Evolutionary conservation across 2,113 vertebrate genomes (phyloP).

Genomic region (Scortum barcoo): DNA sequence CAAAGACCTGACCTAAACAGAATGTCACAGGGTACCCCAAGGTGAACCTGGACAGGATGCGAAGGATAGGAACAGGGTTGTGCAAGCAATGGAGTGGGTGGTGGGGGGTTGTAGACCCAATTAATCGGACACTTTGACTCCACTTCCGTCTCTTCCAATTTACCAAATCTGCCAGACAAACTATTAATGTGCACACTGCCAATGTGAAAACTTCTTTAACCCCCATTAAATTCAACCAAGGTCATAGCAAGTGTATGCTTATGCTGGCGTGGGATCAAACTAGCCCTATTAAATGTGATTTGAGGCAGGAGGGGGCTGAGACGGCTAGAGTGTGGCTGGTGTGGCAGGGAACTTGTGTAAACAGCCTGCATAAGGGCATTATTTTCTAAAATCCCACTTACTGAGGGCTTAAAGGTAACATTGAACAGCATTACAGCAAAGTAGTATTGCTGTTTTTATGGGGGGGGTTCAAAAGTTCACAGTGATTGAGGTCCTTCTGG

Average conservation of each 20-base stretch:
- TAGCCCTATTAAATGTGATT: slow-evolving; percentile 98
- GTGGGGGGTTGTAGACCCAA: slow-evolving; percentile 85
- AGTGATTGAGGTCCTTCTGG: slow-evolving; percentile 56
- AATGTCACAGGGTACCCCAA: slow-evolving; percentile 46
- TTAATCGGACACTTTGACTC: slow-evolving; percentile 96
- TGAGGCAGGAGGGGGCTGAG: slow-evolving; percentile 83
- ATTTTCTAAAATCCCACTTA: slow-evolving; percentile 91
- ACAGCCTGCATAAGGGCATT: slow-evolving; percentile 94
- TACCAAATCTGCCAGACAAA: slow-evolving; percentile 97
- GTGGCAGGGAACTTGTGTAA: slow-evolving; percentile 82
- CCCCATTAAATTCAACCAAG: slow-evolving; percentile 98
- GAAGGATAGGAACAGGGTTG: slow-evolving; percentile 16
- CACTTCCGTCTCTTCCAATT: slow-evolving; percentile 95
- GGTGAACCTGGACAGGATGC: slow-evolving; percentile 56
- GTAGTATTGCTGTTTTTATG: slow-evolving; percentile 76
- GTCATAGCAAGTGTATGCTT: slow-evolving; percentile 96
- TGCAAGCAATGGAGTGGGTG: slow-evolving; percentile 14
- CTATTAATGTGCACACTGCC: slow-evolving; percentile 95
- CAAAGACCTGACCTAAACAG: slow-evolving; percentile 21
- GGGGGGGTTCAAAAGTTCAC: slow-evolving; percentile 81
- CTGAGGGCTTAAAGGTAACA: slow-evolving; percentile 83
- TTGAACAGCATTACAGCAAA: slow-evolving; percentile 79
- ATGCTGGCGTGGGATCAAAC: slow-evolving; percentile 97
- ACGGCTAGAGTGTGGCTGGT: slow-evolving; percentile 71
- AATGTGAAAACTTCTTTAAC: slow-evolving; percentile 98